phyloP scores from a whole-genome alignment of 2,797 vertebrate species.

The Hybognathus amarus region DNA sequence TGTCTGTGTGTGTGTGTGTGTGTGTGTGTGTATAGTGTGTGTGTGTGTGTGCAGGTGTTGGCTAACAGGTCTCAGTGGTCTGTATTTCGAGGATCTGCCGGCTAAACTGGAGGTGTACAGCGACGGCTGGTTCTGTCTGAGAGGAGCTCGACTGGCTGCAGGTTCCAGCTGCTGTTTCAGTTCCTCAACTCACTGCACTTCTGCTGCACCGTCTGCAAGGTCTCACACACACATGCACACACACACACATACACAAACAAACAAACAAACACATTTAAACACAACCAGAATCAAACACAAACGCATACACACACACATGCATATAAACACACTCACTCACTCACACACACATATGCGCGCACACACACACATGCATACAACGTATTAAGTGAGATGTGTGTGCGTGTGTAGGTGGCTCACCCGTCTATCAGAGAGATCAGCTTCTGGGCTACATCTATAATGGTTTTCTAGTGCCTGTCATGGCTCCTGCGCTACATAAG shows the following conservation, averaged over 20 bases:
- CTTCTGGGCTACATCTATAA: slow-evolving; percentile 95
- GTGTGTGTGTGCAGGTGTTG: slow-evolving; percentile 81
- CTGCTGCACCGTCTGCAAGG: slow-evolving; percentile 93
- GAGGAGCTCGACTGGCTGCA: slow-evolving; percentile 88
- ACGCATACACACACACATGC: background rate
- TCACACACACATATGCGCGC: background rate
- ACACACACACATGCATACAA: background rate
- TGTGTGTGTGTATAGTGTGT: slow-evolving; percentile 48
- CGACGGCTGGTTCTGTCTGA: slow-evolving; percentile 91
- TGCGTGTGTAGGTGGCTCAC: slow-evolving; percentile 85
- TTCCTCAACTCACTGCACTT: slow-evolving; percentile 96
- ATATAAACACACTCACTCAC: background rate
- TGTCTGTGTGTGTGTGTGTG: slow-evolving; percentile 8
- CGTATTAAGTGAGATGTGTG: background rate
- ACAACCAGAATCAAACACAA: background rate
- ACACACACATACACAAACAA: background rate
- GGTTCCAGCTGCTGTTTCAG: slow-evolving; percentile 89
- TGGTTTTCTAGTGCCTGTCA: slow-evolving; percentile 93
- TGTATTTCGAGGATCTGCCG: slow-evolving; percentile 94
- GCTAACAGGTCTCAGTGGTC: slow-evolving; percentile 94
- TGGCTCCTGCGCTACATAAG: slow-evolving; percentile 97
- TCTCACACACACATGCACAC: slow-evolving; percentile 51
- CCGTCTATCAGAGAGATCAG: slow-evolving; percentile 87
- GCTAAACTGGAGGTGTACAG: slow-evolving; percentile 89
- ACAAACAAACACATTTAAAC: too few relatives aligned